Evolutionary conservation across 2,888 invertebrate species (phyloP).

Genomic region (Taphrorychus bicolor): DNA sequence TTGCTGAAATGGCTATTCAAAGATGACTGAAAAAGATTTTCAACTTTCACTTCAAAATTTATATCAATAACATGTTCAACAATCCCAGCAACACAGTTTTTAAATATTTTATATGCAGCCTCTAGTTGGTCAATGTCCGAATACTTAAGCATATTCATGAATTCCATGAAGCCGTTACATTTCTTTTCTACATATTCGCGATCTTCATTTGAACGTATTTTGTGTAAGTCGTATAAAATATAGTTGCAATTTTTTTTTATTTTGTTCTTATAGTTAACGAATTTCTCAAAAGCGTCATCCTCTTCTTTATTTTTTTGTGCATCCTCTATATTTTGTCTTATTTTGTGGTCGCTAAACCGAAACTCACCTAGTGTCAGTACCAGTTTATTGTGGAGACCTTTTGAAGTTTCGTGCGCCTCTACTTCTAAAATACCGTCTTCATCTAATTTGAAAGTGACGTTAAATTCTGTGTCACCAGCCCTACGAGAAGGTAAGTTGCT

Average conservation of each 20-base stretch:
- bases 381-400: slow-evolving; percentile 20
- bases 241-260: not conserved
- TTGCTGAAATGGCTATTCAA: too few relatives aligned
- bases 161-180: too few relatives aligned
- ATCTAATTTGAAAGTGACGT: slow-evolving; percentile 36
- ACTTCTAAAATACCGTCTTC: slow-evolving; percentile 44
- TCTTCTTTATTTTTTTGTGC: slow-evolving; percentile 31
- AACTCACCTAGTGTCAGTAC: slow-evolving; percentile 33
- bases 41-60: not conserved
- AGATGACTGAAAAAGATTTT: not conserved
- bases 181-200: too few relatives aligned
- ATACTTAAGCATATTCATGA: too few relatives aligned
- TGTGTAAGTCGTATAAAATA: slow-evolving; percentile 5
- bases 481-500: slow-evolving; percentile 36
- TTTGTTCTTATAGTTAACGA: not conserved
- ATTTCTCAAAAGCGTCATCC: slow-evolving; percentile 35
- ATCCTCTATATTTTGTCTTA: slow-evolving; percentile 26
- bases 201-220: not conserved
- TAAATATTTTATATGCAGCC: too few relatives aligned
- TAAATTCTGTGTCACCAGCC: slow-evolving; percentile 34
- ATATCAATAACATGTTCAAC: not conserved
- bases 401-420: slow-evolving; percentile 29
- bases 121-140: too few relatives aligned
- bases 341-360: slow-evolving; percentile 33
- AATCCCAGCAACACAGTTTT: too few relatives aligned